Evolutionary conservation across 2,888 invertebrate genomes (phyloP).

Genomic region (Campaea margaritaria): DNA sequence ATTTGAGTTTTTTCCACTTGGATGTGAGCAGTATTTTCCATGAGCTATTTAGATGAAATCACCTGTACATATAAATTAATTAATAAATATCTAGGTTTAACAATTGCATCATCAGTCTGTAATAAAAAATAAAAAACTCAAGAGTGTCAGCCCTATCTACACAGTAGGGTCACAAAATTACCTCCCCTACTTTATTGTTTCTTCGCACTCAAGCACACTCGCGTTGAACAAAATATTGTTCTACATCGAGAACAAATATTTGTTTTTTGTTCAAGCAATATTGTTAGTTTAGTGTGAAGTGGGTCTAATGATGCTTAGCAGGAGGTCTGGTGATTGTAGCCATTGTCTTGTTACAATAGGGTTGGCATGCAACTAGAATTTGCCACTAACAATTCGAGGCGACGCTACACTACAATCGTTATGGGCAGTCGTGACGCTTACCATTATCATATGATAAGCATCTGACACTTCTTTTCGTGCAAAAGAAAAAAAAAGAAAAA

Average conservation of each 20-base stretch:
- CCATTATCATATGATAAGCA: not conserved
- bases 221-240: conserved; percentile 64
- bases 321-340: conserved; percentile 61
- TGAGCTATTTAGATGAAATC: no score
- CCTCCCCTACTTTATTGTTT: conserved; percentile 63
- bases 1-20: no score
- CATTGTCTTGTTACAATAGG: conserved; percentile 49
- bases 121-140: not conserved
- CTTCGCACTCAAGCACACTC: conserved; percentile 61
- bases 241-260: conserved; percentile 62
- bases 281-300: conserved; percentile 59
- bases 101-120: not conserved
- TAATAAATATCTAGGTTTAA: not conserved
- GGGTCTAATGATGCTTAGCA: conserved; percentile 58
- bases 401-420: not conserved
- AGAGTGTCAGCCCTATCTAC: conserved; percentile 29
- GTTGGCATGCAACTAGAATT: not conserved
- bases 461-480: no score
- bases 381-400: no score
- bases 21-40: no score
- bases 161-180: conserved; percentile 70
- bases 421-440: not conserved
- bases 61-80: not conserved
- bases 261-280: conserved; percentile 60
- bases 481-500: no score